These are phyloP conservation scores for Zoroaster sp. DNA, from an alignment of 53 echinoderm and acorn worm species.

Conservation along the genomic window DNA sequence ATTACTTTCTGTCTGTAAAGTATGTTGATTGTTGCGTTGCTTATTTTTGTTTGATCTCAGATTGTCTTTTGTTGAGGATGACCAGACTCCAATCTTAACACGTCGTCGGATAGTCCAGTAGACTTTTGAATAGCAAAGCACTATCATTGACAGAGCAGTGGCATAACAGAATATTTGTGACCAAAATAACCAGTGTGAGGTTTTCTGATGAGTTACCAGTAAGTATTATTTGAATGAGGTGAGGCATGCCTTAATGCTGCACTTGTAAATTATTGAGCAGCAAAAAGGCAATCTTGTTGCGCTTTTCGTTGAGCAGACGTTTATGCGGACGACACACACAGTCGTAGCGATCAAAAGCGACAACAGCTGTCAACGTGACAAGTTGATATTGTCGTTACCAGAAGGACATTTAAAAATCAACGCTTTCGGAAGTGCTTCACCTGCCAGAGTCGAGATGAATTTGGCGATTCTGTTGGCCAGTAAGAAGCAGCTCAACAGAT, in stretches of 20 bases:
- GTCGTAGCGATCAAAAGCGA: constrained; percentile 62
- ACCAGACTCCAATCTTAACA: constrained; percentile 6
- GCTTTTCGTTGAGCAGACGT: constrained; percentile 10
- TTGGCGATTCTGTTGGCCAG: constrained; percentile 14
- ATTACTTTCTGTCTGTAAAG: neutral
- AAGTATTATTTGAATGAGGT: neutral
- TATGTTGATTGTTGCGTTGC: neutral
- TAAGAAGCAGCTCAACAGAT: constrained; percentile 41
- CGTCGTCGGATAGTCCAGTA: constrained; percentile 48
- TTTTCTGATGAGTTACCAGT: neutral
- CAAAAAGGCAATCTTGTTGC: constrained; percentile 7
- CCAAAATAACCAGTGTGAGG: neutral
- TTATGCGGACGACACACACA: constrained; percentile 61
- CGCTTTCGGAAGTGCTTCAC: neutral
- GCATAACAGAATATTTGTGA: constrained; percentile 25
- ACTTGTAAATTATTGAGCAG: neutral
- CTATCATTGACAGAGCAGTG: constrained; percentile 22
- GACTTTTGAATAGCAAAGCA: constrained; percentile 39
- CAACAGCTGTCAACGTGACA: constrained; percentile 55
- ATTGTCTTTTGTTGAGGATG: neutral
- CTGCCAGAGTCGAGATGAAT: neutral
- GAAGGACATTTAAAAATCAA: neutral
- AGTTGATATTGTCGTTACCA: constrained; percentile 6
- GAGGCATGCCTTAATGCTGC: neutral
- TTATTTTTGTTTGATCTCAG: neutral